Percentiles rank a stretch among this genome's conserved stretches.
phyloP scores from a whole-genome alignment of 1,140 invertebrate species.

The Micrasema longulum region DNA sequence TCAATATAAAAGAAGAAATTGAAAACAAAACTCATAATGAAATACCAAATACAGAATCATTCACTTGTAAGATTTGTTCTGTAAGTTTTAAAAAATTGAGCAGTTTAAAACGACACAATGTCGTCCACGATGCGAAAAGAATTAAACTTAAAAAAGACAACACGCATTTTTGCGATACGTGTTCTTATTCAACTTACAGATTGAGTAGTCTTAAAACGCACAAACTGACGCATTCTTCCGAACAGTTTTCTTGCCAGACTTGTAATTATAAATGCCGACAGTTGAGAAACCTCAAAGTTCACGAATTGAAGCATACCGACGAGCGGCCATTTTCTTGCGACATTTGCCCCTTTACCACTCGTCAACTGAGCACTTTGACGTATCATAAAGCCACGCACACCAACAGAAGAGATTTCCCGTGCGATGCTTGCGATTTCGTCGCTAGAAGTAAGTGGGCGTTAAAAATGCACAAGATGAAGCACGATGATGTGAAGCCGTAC shows the following conservation, averaged over 20 bases:
- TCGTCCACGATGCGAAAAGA: too few relatives aligned
- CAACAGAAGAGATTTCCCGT: neutral
- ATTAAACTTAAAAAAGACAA: too few relatives aligned
- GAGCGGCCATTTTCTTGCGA: conserved; percentile 4
- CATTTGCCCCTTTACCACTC: conserved; percentile 6
- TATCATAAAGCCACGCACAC: conserved; percentile 9
- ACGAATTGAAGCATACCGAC: conserved; percentile 19
- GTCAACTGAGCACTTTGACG: conserved; percentile 7
- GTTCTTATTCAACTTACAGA: too few relatives aligned
- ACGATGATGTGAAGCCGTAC: conserved; percentile 14
- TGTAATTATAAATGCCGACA: conserved; percentile 21
- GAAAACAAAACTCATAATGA: too few relatives aligned
- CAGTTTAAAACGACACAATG: too few relatives aligned
- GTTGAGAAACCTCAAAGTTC: conserved; percentile 2
- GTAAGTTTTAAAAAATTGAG: too few relatives aligned
- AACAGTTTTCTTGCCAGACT: conserved; percentile 15
- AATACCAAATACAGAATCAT: too few relatives aligned
- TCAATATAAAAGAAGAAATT: too few relatives aligned
- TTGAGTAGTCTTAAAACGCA: conserved; percentile 32
- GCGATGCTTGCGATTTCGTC: neutral
- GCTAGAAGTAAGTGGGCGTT: neutral
- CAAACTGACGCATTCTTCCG: conserved; percentile 22
- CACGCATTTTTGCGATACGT: too few relatives aligned
- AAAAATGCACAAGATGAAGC: conserved; percentile 26
- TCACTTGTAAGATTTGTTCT: too few relatives aligned